Evolutionary conservation across 2,888 invertebrate genomes (phyloP), one percentile per base, ranked within the genome.

Genomic region (Sesia bembeciformis): DNA sequence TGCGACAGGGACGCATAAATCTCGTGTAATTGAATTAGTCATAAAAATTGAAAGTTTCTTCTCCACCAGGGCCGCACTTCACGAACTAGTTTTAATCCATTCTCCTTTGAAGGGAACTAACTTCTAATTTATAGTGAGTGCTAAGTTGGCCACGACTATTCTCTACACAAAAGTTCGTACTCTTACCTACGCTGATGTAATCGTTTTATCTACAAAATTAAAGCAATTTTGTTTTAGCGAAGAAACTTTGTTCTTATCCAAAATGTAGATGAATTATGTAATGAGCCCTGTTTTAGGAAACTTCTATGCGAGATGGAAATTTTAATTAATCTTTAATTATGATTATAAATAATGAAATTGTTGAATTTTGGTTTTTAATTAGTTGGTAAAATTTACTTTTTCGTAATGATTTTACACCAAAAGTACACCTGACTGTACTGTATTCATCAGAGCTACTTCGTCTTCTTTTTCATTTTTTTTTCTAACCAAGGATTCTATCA

Each of bases 61-160:
- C 76, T 72, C 76, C 78, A 68, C 68, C 79, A 76, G 78, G 76
- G 77, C 76, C 78, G 74, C 76, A 83, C 78, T 84, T 78, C 67
- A 70, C 77, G 63, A 79, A 82, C 78, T 88, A 85, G 84, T 83
- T 87, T 86, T 84, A 89, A 87, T 87, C 86, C 84, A 85, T 85
- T 87, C 84, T 79, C 76, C 75, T 81, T 81, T 77, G 81, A 75
- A 84, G 74, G 81, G 78, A 84, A 84, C 78, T 87, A 84, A 84
- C 78, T 87, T 86, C 77, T 88, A 88, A 89, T 88, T 88, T 86
- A 88, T 84, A 80, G 84, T 75, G 80, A 88, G 89, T 89, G 87
- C 81, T 78, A 88, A 89, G 89, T 89, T 89, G 66, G 76, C 64
- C 68, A 66, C 72, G 72, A 79, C 74, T 72, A 73, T 80, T 76